Evolutionary conservation across 2,113 vertebrate species (phyloP).

Genomic region (Zosterops japonicus): DNA sequence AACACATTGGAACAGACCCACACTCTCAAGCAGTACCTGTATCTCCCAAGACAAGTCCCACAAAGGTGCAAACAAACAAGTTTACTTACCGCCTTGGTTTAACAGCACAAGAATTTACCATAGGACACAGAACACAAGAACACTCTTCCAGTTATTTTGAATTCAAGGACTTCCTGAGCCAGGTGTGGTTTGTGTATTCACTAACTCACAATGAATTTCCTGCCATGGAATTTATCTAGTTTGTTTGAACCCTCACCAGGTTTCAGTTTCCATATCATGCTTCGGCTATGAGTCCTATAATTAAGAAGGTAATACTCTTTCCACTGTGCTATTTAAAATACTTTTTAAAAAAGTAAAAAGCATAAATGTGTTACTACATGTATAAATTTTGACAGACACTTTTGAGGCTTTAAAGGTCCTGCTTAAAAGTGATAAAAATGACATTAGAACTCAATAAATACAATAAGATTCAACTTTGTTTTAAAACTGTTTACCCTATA

Average conservation of each 20-base stretch:
- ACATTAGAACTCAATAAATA: not conserved
- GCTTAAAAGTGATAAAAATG: not conserved
- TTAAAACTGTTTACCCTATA: not conserved
- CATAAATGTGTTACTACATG: not conserved
- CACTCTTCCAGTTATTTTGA: not conserved
- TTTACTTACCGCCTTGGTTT: not conserved
- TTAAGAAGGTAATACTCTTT: not conserved
- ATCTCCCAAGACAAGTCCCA: not conserved
- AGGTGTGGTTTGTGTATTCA: not conserved
- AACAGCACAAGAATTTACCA: not conserved
- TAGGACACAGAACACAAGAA: not conserved
- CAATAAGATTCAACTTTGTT: not conserved
- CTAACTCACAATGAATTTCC: conserved; percentile 14
- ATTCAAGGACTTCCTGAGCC: conserved; percentile 37
- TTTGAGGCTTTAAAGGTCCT: not conserved
- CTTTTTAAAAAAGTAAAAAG: not conserved
- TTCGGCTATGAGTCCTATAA: not conserved
- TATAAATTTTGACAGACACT: not conserved
- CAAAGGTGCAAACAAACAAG: not conserved
- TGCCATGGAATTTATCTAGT: not conserved
- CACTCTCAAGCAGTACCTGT: not conserved
- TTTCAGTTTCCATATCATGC: not conserved
- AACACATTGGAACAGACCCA: not conserved
- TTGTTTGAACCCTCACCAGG: not conserved
- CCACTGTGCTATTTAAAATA: not conserved